Percentiles rank a stretch among this genome's conserved stretches.
These are phyloP conservation scores for Ia io DNA, from an alignment of 2,113 vertebrate species.

Conservation along the genomic window DNA sequence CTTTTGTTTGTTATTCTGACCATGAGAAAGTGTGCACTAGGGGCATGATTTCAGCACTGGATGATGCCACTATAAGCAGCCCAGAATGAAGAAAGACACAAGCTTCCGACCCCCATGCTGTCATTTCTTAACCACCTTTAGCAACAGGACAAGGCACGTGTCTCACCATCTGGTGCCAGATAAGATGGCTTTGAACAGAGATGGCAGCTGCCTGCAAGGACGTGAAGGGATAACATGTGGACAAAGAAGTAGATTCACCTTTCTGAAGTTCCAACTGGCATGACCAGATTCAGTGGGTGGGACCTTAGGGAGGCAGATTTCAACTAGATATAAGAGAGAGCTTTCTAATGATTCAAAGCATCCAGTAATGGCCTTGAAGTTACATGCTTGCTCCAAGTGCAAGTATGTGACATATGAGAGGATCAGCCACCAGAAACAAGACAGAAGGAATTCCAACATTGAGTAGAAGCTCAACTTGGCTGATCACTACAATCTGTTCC, in stretches of 20 bases:
- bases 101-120: neutral
- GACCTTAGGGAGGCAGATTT: constrained; percentile 32
- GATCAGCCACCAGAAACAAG: neutral
- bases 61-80: neutral
- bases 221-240: neutral
- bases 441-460: neutral
- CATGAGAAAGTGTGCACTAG: neutral
- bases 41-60: neutral
- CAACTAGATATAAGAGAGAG: neutral
- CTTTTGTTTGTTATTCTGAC: neutral
- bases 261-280: neutral
- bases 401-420: neutral
- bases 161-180: neutral
- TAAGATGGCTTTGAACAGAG: constrained; percentile 6
- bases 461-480: neutral
- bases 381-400: neutral
- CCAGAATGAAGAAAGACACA: neutral
- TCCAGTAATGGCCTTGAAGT: neutral
- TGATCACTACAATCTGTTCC: neutral
- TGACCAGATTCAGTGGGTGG: neutral
- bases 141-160: neutral
- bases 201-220: neutral
- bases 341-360: constrained; percentile 40
- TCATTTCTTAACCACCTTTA: neutral
- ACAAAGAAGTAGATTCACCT: neutral